Evolutionary conservation across 2,113 vertebrate genomes (phyloP).

Genomic region (Aptenodytes patagonicus): DNA sequence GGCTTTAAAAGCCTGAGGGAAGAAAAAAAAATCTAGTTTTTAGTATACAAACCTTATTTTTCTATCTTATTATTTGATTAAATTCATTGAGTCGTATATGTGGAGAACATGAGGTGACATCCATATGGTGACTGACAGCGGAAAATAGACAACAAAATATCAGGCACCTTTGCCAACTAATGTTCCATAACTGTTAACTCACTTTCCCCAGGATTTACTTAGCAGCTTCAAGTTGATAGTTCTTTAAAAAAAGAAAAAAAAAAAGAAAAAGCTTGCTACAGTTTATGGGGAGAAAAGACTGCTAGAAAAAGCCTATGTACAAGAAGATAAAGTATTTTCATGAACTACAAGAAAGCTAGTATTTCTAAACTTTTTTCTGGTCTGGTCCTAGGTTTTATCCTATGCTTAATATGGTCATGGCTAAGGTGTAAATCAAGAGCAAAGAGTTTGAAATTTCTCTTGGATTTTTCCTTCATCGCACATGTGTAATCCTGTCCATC

Average conservation of each 20-base stretch:
- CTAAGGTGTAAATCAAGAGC: background rate
- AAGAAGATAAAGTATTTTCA: background rate
- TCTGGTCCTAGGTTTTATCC: background rate
- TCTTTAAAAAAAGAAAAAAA: background rate
- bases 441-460: background rate
- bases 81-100: fast-evolving
- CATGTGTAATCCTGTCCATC: background rate
- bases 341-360: fast-evolving
- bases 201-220: background rate
- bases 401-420: background rate
- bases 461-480: background rate
- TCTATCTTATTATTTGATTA: background rate
- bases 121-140: background rate
- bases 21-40: background rate
- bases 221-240: background rate
- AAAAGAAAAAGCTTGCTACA: background rate
- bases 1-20: background rate
- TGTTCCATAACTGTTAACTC: background rate
- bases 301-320: background rate
- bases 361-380: background rate
- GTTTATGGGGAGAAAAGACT: background rate
- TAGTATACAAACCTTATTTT: background rate
- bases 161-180: background rate
- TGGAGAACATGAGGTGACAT: background rate
- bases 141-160: background rate